Base-by-base conservation (phyloP, 2,888 invertebrate species). In the Hartigia nigra region DNA sequence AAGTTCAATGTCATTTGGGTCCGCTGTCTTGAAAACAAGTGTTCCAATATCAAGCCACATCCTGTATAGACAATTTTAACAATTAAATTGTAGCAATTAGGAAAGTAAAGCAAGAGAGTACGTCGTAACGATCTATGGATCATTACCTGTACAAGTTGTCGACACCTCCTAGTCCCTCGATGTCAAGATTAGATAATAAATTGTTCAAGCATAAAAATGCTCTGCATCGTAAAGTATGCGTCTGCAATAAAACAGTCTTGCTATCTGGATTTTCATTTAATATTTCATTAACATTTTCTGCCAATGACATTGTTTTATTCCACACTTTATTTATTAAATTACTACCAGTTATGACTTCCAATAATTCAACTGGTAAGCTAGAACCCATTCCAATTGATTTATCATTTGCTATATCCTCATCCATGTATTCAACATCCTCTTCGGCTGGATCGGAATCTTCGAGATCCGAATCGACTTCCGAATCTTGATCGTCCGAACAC, bases 171-270 rank as follows among this genome's bases (percentile, higher is more conserved):
- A 96, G 91, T 84, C 94, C 93, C 70, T 94, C 94, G 3, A 94
- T 91, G 69, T 94, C 94, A 78, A 96, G 89, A 75, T 92, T 92
- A 34, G 94, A 93, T 76, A 96, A 92, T 85, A 96, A 92, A 90
- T 96, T 96, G 90, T 95, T 96, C 76, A 95, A 88, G 85, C 96
- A 96, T 31, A 96, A 91, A 74, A 96, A 91, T 1, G 95, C 94
- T 85, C 95, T 92, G n/a, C 94, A 93, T 86, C 95, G 94, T 72
- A 96, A 88, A 76, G 92, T 93, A 74, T 92, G 90, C 31, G 94
- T 87, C 85, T 93, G 94, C 87, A 93, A 93, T 78, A 92, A 87
- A 77, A 95, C 87, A 76, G 90, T 82, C 80, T 90, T 90, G 79
- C 93, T 92, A 76, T 92, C 93, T 79, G 92, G 92, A 89, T 92